Percentiles rank a stretch among this genome's conserved stretches.
These are phyloP conservation scores for Phthorimaea operculella DNA, from an alignment of 1,140 invertebrate genomes.

Conservation along the genomic window DNA sequence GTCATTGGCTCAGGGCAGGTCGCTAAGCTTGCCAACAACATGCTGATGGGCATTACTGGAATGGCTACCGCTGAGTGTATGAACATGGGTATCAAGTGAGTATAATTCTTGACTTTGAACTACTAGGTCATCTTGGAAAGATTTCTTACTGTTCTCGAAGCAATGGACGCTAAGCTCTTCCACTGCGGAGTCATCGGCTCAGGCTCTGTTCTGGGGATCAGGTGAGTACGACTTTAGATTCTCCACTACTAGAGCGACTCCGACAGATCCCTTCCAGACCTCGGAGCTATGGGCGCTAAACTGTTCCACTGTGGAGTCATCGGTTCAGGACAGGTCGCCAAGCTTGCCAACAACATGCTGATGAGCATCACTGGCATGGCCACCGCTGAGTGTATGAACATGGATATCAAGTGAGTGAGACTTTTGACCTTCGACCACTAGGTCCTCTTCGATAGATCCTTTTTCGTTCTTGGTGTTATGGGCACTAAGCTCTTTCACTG, in stretches of 20 bases:
- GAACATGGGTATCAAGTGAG: conserved; percentile 88
- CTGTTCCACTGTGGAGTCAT: conserved; percentile 91
- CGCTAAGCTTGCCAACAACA: conserved; percentile 98
- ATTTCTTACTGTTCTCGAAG: conserved; percentile 78
- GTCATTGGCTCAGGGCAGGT: conserved; percentile 90
- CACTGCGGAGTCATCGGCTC: conserved; percentile 92
- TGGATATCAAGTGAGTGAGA: conserved; percentile 88
- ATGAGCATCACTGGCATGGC: conserved; percentile 93
- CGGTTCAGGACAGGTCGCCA: conserved; percentile 94
- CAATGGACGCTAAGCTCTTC: conserved; percentile 93
- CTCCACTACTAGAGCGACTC: conserved; percentile 62
- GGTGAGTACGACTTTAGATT: too few relatives aligned
- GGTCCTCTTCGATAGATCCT: too few relatives aligned
- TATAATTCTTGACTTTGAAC: too few relatives aligned
- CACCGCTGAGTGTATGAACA: conserved; percentile 89
- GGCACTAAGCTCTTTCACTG: too few relatives aligned
- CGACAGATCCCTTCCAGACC: conserved; percentile 75
- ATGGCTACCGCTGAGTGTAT: conserved; percentile 91
- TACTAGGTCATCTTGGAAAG: too few relatives aligned
- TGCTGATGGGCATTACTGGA: conserved; percentile 92
- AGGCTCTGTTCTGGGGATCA: too few relatives aligned
- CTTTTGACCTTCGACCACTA: too few relatives aligned
- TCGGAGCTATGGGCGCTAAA: conserved; percentile 91
- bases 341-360: conserved; percentile 98
- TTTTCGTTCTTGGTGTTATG: too few relatives aligned